phyloP scores from a whole-genome alignment of 1,140 invertebrate species.

The Vanessa tameamea region DNA sequence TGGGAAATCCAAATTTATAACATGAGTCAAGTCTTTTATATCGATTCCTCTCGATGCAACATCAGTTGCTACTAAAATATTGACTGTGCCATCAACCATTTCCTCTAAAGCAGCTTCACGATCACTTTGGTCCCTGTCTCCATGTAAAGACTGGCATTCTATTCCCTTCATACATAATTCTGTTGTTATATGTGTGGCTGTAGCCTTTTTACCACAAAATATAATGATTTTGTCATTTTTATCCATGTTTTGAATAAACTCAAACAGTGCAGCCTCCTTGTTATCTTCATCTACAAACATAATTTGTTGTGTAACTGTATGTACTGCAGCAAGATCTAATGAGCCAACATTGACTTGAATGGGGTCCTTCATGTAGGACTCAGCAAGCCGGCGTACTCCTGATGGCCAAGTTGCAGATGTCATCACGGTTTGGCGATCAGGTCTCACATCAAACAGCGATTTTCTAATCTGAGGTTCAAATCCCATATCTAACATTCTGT shows the following conservation, averaged over 20 bases:
- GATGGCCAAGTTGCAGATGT: conserved; percentile 94
- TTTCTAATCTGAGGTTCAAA: conserved; percentile 94
- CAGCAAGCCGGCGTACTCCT: conserved; percentile 89
- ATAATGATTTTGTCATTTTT: conserved; percentile 91
- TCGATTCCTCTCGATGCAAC: conserved; percentile 95
- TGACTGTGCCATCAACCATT: conserved; percentile 87
- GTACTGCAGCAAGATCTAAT: conserved; percentile 91
- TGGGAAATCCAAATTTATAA: conserved; percentile 93
- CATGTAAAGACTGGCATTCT: conserved; percentile 90
- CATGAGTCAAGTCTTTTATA: conserved; percentile 94
- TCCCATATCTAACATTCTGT: conserved; percentile 93
- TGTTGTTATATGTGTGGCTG: conserved; percentile 90
- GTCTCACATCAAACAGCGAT: conserved; percentile 87
- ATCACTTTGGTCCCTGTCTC: conserved; percentile 93
- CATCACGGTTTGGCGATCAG: conserved; percentile 92
- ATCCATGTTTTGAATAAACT: conserved; percentile 85
- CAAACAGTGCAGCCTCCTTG: conserved; percentile 71
- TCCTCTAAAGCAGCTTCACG: conserved; percentile 92
- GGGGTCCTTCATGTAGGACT: conserved; percentile 92
- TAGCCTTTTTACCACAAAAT: conserved; percentile 92
- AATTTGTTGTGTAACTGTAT: conserved; percentile 90
- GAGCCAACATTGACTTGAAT: conserved; percentile 94
- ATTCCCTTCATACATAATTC: conserved; percentile 87
- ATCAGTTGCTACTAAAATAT: conserved; percentile 96
- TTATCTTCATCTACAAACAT: conserved; percentile 87